Base-by-base conservation (phyloP, 2,113 vertebrate species). In the Empidonax traillii region DNA sequence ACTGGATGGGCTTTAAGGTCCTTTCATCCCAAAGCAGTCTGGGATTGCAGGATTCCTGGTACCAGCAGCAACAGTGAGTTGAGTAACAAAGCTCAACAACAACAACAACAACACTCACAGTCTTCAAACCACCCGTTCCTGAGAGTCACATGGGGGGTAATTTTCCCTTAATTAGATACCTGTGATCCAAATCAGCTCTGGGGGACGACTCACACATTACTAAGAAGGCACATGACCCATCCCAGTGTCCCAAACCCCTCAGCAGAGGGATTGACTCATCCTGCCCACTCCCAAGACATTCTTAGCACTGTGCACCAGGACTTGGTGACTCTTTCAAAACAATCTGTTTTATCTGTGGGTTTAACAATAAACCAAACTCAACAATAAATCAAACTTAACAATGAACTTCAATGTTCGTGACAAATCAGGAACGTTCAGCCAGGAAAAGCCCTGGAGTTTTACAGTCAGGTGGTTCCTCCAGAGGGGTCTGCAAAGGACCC, bases 241-340 rank as follows among this genome's bases (percentile, higher is more conserved):
- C 47, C 47, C 23, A 80, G 51, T 47, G 74, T 14, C 85, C 83
- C 55, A 10, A 8, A 49, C 35, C 83, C 14, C 28, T 35, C 7
- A 44, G 69, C 67, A 33, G 15, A 43, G 88, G 13, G 23, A 46
- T 1, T 93, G 93, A 90, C 35, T 96, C 96, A 96, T 43, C 28
- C 96, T 93, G 82, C 94, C 91, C 83, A 90, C 91, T 79, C 79
- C 30, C 4, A 33, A 73, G 51, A 52, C 73, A 30, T 66, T 93
- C 67, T 84, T 66, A 90, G 83, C 73, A 71, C 52, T 5, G 31
- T n/a, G 24, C 46, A 53, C 44, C 14, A 25, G 30, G 44, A 41
- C 56, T 59, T 84, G 47, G 35, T 16, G 30, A 5, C 20, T 27
- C 85, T 30, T 56, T 3, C 71, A 16, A 65, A 82, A 93, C 3